Conservation (phyloP, 2,888 invertebrate genomes). For the Diarsia brunnea region DNA sequence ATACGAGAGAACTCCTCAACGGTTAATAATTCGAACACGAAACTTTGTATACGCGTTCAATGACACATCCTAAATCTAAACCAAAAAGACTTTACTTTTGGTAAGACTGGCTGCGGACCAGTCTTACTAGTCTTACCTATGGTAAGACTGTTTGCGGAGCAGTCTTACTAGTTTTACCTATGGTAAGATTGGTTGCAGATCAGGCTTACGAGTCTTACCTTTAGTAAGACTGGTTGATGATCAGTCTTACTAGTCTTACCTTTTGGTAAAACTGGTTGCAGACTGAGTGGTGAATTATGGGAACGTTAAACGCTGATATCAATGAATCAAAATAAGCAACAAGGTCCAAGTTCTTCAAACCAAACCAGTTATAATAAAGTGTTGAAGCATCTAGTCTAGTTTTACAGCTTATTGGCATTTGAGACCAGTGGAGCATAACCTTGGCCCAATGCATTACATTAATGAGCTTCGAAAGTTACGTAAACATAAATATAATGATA, state of each 20-base stretch:
- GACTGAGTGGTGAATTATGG: background rate
- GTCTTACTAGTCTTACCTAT: too few relatives aligned
- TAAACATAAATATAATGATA: slow-evolving; percentile 14
- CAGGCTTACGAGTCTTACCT: too few relatives aligned
- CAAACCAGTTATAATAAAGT: slow-evolving; percentile 1
- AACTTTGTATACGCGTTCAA: background rate
- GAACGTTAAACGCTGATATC: background rate
- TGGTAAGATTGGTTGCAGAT: too few relatives aligned
- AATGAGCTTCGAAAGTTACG: slow-evolving; percentile 24
- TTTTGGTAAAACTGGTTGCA: too few relatives aligned
- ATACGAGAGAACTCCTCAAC: background rate
- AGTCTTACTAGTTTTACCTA: too few relatives aligned
- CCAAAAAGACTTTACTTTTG: too few relatives aligned
- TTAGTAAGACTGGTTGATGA: too few relatives aligned
- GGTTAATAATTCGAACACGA: background rate
- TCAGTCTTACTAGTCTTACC: too few relatives aligned
- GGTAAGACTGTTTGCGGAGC: too few relatives aligned
- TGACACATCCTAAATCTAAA: too few relatives aligned
- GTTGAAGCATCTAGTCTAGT: slow-evolving; percentile 8
- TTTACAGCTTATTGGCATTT: slow-evolving; percentile 34
- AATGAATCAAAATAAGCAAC: background rate
- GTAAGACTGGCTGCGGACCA: too few relatives aligned
- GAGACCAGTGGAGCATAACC: slow-evolving; percentile 10
- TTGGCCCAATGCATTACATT: slow-evolving; percentile 27
- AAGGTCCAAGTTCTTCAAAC: background rate